Conservation (phyloP, 2,113 vertebrate genomes). For the Rhagologus leucostigma region DNA sequence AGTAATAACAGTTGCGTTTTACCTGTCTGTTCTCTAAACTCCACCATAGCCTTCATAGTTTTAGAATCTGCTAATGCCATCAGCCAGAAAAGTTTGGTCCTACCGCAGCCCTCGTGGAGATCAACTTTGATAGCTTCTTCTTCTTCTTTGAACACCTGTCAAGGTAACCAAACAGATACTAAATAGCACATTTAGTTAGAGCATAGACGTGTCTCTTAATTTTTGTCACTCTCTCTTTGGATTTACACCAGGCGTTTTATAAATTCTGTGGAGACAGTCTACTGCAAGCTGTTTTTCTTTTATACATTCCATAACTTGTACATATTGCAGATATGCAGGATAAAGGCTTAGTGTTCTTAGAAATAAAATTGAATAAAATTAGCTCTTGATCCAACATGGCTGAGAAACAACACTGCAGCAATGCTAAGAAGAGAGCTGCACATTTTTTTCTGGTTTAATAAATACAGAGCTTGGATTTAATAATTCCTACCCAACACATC, state of each 20-base stretch:
- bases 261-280: not conserved
- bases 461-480: not conserved
- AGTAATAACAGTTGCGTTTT: not conserved
- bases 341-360: not conserved
- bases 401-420: not conserved
- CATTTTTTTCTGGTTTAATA: not conserved
- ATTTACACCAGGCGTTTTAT: not conserved
- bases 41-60: conserved; percentile 99
- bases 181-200: not conserved
- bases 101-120: conserved; percentile 96
- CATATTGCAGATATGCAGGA: not conserved
- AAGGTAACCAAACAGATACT: conserved; percentile 15
- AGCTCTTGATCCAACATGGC: not conserved
- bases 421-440: not conserved
- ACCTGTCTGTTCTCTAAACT: conserved; percentile 99
- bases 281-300: not conserved
- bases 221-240: not conserved
- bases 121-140: conserved; percentile 99
- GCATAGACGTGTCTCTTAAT: not conserved
- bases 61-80: conserved; percentile 99
- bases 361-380: not conserved
- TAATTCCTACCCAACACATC: not conserved
- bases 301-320: not conserved
- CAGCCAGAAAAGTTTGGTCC: conserved; percentile 98
- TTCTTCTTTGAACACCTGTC: conserved; percentile 97